Evolutionary conservation across 2,797 vertebrate genomes (phyloP).

Genomic region (Pseudomugil tenellus): DNA sequence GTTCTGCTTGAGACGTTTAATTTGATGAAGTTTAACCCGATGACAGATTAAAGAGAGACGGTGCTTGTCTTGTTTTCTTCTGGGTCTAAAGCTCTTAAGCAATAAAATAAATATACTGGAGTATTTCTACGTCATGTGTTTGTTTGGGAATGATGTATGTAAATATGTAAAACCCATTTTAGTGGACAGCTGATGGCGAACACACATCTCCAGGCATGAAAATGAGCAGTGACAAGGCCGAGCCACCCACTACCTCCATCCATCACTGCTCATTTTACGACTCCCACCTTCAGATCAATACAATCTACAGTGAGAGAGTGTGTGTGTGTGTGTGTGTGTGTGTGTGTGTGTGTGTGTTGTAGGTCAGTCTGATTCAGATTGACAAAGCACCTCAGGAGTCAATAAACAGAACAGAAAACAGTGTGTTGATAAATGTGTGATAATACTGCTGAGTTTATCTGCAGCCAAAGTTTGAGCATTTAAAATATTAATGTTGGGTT

Average conservation of each 20-base stretch:
- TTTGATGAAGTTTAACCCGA: too few species aligned
- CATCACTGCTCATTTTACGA: slow-evolving; percentile 69
- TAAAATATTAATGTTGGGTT: slow-evolving; percentile 2
- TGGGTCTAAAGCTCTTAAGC: neutral
- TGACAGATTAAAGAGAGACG: neutral
- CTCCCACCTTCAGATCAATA: slow-evolving; percentile 72
- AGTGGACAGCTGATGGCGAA: slow-evolving; percentile 46
- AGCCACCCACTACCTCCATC: slow-evolving; percentile 56
- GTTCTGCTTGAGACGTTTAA: too few species aligned
- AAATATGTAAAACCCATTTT: slow-evolving; percentile 32
- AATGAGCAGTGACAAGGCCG: slow-evolving; percentile 61
- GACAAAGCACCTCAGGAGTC: slow-evolving; percentile 45
- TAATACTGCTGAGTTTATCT: slow-evolving; percentile 33
- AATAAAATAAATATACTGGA: neutral
- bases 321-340: slow-evolving; percentile 27
- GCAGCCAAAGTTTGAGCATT: slow-evolving; percentile 14
- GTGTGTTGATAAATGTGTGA: slow-evolving; percentile 29
- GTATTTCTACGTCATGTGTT: slow-evolving; percentile 1
- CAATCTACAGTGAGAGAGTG: neutral
- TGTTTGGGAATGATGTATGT: slow-evolving; percentile 19
- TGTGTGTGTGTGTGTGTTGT: slow-evolving; percentile 14
- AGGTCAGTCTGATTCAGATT: slow-evolving; percentile 40
- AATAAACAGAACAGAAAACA: slow-evolving; percentile 45
- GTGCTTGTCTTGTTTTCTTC: neutral
- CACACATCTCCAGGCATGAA: slow-evolving; percentile 36